Conservation (phyloP, 2,113 vertebrate genomes). For the Aegotheles bennettii region DNA sequence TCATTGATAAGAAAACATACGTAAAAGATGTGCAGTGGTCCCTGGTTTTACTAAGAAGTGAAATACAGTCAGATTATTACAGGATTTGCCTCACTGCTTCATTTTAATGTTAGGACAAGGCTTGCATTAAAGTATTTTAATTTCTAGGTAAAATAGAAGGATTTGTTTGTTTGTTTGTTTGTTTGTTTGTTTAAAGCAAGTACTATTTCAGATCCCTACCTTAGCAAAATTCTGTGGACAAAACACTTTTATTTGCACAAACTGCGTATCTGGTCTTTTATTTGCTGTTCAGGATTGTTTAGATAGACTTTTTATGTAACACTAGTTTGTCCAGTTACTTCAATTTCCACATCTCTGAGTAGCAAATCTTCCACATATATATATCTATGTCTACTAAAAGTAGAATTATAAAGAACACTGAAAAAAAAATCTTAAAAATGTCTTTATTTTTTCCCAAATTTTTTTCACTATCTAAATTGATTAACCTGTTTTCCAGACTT, state of each 20-base stretch:
- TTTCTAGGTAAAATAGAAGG: not conserved
- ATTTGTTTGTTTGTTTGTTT: not conserved
- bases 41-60: not conserved
- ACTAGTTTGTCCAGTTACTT: not conserved
- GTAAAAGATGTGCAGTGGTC: not conserved
- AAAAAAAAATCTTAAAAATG: not conserved
- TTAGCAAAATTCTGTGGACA: not conserved
- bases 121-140: not conserved
- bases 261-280: not conserved
- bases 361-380: not conserved
- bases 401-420: not conserved
- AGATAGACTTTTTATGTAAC: not conserved
- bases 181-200: not conserved
- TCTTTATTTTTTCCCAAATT: rapidly evolving
- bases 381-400: not conserved
- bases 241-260: not conserved
- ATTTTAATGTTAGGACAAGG: not conserved
- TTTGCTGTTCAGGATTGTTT: not conserved
- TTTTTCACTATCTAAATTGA: not conserved
- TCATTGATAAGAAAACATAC: not conserved
- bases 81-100: not conserved
- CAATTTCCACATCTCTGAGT: not conserved
- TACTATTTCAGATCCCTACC: not conserved
- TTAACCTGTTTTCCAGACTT: not conserved
- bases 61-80: not conserved